Conservation (phyloP, 2,888 invertebrate species). For the Galerucella calmariensis region DNA sequence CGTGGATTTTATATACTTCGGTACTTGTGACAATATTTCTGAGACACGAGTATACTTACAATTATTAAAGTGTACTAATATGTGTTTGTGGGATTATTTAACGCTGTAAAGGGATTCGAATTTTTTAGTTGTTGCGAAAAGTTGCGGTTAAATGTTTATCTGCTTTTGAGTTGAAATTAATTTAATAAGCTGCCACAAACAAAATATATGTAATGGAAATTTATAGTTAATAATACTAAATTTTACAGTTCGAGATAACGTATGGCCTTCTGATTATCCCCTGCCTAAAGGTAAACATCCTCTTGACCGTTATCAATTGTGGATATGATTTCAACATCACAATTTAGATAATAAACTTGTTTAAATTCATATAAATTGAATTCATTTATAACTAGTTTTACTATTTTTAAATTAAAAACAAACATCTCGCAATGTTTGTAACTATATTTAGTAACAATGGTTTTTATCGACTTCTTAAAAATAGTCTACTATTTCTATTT, state of each 20-base stretch:
- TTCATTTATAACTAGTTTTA: slow-evolving; percentile 45
- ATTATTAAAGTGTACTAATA: slow-evolving; percentile 9
- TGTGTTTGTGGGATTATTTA: slow-evolving; percentile 9
- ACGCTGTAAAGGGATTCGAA: background rate
- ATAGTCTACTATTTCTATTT: slow-evolving; percentile 56
- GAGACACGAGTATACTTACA: slow-evolving; percentile 27
- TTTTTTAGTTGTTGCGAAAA: slow-evolving; percentile 12
- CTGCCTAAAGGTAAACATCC: slow-evolving; percentile 33
- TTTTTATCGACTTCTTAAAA: slow-evolving; percentile 60
- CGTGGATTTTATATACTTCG: slow-evolving; percentile 11
- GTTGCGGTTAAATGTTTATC: background rate
- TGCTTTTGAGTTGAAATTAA: background rate
- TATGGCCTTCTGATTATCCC: slow-evolving; percentile 21
- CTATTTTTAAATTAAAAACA: slow-evolving; percentile 54
- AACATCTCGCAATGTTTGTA: slow-evolving; percentile 54
- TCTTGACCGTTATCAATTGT: slow-evolving; percentile 25
- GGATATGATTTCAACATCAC: slow-evolving; percentile 23
- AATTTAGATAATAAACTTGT: slow-evolving; percentile 34
- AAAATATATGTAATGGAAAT: slow-evolving; percentile 2
- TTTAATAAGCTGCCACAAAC: background rate
- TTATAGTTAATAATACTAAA: slow-evolving; percentile 15
- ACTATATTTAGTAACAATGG: slow-evolving; percentile 58
- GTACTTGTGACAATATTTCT: slow-evolving; percentile 44
- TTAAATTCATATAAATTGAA: slow-evolving; percentile 34
- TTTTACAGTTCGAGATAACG: slow-evolving; percentile 17